Evolutionary conservation across 2,888 invertebrate species (phyloP), one percentile per base, ranked within the genome.

Genomic region (Clitarchus hookeri): DNA sequence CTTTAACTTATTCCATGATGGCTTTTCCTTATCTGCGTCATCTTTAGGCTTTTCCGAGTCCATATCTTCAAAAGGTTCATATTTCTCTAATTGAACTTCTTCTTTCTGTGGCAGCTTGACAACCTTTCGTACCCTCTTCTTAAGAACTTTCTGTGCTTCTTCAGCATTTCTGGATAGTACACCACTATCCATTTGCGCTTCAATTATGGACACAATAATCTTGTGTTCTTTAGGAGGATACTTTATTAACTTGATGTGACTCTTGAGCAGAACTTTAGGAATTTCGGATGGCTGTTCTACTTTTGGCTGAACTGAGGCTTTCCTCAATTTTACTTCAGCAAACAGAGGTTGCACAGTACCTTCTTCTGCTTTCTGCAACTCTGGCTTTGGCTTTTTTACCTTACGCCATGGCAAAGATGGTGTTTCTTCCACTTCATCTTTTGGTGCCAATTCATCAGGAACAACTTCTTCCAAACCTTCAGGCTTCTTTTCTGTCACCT

Each of bases 11-110:
- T n/a, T 84, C 53, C 53, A 44, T 48, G 84, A 25, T 0, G 90
- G 87, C 11, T 90, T 89, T 0, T 89, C 89, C 83, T 90, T 89
- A 25, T 89, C 89, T 85, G 89, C 87, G 11, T 89, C 89, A 82
- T 87, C 86, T 83, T 85, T 65, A n/a, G 85, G 86, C 65, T 48
- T 85, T 82, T 85, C 86, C 83, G n/a, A 65, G 8, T 65, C 65
- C 65, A 65, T 23, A 65, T 65, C 65, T 65, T 65, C 65, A 65
- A 65, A 65, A n/a, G 65, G 65, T 65, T 65, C 65, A 65, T 65
- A 65, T 65, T 65, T 65, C 65, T 65, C 65, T 23, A 65, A 65
- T 8, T 65, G 65, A 65, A 65, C 65, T 65, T 65, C 65, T 65
- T 65, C 65, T 65, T 65, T 65, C 65, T 65, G 0, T 65, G 65